phyloP scores from a whole-genome alignment of 2,113 vertebrate genomes.

The Serilophus lunatus region DNA sequence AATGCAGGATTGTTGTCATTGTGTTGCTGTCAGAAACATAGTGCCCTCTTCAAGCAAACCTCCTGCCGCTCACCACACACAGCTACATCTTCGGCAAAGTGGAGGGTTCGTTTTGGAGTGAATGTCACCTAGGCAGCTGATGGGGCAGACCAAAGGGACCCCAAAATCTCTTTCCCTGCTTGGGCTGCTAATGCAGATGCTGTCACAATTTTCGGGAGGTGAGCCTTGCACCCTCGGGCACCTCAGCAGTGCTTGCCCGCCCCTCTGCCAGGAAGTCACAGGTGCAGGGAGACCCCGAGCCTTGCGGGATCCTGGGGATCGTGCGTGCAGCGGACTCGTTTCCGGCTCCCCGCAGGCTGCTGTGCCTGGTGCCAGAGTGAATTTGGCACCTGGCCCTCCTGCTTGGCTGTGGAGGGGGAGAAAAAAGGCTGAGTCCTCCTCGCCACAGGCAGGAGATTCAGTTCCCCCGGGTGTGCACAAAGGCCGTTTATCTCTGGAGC shows the following conservation, averaged over 20 bases:
- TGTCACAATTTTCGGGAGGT: rapidly evolving
- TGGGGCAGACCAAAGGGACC: background rate
- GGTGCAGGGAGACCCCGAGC: background rate
- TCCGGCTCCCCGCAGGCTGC: background rate
- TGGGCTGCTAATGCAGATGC: background rate
- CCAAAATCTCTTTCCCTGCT: background rate
- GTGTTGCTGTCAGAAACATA: rapidly evolving
- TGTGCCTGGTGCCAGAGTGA: background rate
- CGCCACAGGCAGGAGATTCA: background rate
- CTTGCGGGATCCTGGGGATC: background rate
- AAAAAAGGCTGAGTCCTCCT: background rate
- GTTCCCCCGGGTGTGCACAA: background rate
- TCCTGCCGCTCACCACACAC: background rate
- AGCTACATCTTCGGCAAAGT: rapidly evolving
- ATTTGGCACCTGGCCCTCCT: constrained; percentile 56
- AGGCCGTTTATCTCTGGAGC: background rate
- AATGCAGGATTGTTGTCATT: background rate
- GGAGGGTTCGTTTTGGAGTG: background rate
- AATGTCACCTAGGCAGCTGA: background rate
- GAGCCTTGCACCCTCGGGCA: background rate
- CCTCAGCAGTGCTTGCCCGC: background rate
- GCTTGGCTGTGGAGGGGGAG: background rate
- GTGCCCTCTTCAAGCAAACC: background rate
- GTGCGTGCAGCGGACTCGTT: background rate
- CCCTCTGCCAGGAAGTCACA: rapidly evolving